A percentile compares a stretch with the other conserved stretches of the same genome.
Evolutionary conservation across 2,113 vertebrate species (phyloP).

Genomic region (Colaptes auratus): DNA sequence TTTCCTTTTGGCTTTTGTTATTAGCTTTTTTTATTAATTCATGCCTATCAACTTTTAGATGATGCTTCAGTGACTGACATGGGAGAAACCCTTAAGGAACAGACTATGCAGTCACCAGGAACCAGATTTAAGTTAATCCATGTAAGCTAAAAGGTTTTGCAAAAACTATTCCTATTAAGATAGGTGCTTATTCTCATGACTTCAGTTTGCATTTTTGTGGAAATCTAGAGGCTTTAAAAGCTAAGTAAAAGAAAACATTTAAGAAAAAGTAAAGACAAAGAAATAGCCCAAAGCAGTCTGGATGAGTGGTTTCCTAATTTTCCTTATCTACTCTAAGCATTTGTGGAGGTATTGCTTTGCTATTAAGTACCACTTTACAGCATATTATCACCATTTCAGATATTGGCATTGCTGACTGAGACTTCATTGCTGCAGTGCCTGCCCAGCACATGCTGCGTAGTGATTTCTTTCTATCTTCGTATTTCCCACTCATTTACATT

Average conservation of each 20-base stretch:
- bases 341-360: constrained; percentile 23
- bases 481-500: neutral
- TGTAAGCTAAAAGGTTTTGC: neutral
- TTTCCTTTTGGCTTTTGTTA: neutral
- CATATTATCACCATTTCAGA: neutral
- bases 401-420: constrained; percentile 10
- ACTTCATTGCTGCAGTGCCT: neutral
- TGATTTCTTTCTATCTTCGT: neutral
- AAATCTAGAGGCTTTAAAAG: neutral
- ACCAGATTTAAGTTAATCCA: neutral
- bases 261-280: neutral
- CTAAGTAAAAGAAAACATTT: neutral
- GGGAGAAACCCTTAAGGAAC: neutral
- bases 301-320: constrained; percentile 13
- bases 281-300: neutral
- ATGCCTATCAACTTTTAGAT: neutral
- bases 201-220: neutral
- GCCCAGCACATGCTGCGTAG: neutral
- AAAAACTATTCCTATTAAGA: neutral
- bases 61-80: neutral
- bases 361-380: constrained; percentile 13
- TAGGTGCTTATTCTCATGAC: neutral
- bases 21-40: neutral
- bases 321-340: neutral
- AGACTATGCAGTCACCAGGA: neutral